These are phyloP conservation scores for Lepisosteus osseus DNA, from an alignment of 2,113 vertebrate species.

Conservation along the genomic window DNA sequence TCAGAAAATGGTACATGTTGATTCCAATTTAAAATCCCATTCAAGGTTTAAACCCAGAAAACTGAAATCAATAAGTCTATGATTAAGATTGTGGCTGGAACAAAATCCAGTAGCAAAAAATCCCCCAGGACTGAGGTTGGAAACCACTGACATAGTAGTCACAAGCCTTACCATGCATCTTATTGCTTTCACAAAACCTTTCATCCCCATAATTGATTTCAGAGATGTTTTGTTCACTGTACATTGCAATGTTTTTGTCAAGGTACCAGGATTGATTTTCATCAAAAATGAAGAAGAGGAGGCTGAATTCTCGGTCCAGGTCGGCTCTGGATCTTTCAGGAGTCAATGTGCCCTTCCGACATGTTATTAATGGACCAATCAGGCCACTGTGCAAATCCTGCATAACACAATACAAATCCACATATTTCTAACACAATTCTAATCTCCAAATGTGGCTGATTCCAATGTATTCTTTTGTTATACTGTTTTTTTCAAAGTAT, in stretches of 20 bases:
- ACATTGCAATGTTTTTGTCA: slow-evolving; percentile 56
- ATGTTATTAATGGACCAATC: slow-evolving; percentile 62
- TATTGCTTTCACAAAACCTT: slow-evolving; percentile 70
- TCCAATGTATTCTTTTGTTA: too few relatives aligned
- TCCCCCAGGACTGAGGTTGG: too few relatives aligned
- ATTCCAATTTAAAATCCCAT: too few relatives aligned
- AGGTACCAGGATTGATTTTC: slow-evolving; percentile 75
- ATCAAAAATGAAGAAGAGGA: slow-evolving; percentile 72
- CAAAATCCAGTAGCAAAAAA: too few relatives aligned
- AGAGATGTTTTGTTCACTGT: slow-evolving; percentile 27
- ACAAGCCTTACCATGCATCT: slow-evolving; percentile 65
- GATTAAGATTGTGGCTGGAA: too few relatives aligned
- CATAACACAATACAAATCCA: neutral
- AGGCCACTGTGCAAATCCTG: slow-evolving; percentile 70
- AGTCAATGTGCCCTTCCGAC: slow-evolving; percentile 50
- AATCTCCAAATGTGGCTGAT: too few relatives aligned
- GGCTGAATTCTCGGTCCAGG: slow-evolving; percentile 63
- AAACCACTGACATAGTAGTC: too few relatives aligned
- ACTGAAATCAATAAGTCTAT: too few relatives aligned
- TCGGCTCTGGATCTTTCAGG: slow-evolving; percentile 46
- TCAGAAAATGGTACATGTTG: too few relatives aligned
- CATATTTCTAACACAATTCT: too few relatives aligned
- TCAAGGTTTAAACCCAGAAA: too few relatives aligned
- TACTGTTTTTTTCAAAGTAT: too few relatives aligned
- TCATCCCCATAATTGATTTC: slow-evolving; percentile 42